A percentile compares a stretch with the other conserved stretches of the same genome.
Conservation (phyloP, 2,113 vertebrate genomes). For the human (Homo sapiens) region DNA sequence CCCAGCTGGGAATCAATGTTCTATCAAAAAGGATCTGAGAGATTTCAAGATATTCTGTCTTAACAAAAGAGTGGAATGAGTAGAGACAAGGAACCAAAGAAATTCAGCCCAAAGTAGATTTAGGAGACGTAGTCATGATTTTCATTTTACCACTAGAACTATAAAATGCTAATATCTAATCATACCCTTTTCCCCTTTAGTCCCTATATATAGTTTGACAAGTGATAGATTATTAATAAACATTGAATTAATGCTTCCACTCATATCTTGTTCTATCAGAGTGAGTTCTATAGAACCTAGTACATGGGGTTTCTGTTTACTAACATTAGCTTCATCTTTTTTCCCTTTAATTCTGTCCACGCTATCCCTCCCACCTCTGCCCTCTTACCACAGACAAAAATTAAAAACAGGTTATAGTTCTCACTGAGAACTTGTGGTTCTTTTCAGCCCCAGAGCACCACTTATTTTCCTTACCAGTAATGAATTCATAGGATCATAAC, state of each 20-base stretch:
- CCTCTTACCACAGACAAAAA: conserved; percentile 33
- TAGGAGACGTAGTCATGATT: not conserved
- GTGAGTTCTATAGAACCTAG: not conserved
- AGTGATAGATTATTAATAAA: not conserved
- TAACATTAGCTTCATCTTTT: not conserved
- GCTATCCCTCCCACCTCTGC: not conserved
- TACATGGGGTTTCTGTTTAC: not conserved
- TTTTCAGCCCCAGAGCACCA: not conserved
- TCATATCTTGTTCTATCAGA: not conserved
- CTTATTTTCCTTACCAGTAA: conserved; percentile 31
- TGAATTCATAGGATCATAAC: conserved; percentile 36
- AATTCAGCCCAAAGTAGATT: not conserved
- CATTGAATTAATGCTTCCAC: not conserved
- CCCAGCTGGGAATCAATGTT: not conserved
- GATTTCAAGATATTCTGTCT: not conserved
- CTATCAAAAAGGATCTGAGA: not conserved
- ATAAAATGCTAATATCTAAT: not conserved
- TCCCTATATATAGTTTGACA: not conserved
- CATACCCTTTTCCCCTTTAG: not conserved
- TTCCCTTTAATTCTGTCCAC: not conserved
- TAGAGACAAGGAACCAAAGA: not conserved
- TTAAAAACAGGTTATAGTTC: conserved; percentile 25
- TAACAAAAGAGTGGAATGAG: not conserved
- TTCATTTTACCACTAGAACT: not conserved
- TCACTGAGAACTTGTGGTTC: not conserved